Evolutionary conservation across 2,113 vertebrate genomes (phyloP), one percentile per base, ranked within the genome.

Genomic region (Copsychus sechellarum): DNA sequence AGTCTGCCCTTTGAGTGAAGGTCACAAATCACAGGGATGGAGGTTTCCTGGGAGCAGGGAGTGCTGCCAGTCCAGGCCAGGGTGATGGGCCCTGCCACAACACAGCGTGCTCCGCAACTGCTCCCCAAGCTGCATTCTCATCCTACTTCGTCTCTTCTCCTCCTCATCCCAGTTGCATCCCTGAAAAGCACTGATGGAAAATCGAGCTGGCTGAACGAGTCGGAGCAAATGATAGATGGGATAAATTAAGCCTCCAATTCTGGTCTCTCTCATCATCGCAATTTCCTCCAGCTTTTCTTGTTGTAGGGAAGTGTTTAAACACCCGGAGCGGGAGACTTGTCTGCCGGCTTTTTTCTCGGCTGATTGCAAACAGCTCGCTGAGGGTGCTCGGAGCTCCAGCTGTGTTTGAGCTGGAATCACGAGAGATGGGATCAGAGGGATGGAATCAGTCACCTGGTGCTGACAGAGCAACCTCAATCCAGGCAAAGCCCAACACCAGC

Each of bases 251-350:
- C 76, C 88, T 83, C 29, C 56, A 8, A 88, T 94, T 94, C 76
- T 93, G 87, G 43, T 95, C 3, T 9, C 74, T 94, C 93, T 95
- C 94, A 96, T 95, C 94, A 94, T 86, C 33, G 69, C 93, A 74
- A 90, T 96, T 96, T 97, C 92, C 95, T 94, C 86, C 93, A 74
- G 82, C 65, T 95, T 90, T 86, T 92, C 85, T 88, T 84, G 76
- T 71, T 96, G 60, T 95, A 90, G 93, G 92, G 92, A 88, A 88
- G 95, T 92, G 79, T 92, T 97, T 90, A 96, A 95, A 93, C 65
- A 67, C 90, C 81, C 76, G 36, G 86, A 85, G 86, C 15, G 33
- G 56, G 79, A 96, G 71, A 61, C n/a, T 80, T 88, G 79, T 56
- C 38, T 67, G 57, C 34, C 26, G 10, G 26, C 26, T 45, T 42